Evolutionary conservation across 2,113 vertebrate genomes (phyloP).

Genomic region (Eonycteris spelaea): DNA sequence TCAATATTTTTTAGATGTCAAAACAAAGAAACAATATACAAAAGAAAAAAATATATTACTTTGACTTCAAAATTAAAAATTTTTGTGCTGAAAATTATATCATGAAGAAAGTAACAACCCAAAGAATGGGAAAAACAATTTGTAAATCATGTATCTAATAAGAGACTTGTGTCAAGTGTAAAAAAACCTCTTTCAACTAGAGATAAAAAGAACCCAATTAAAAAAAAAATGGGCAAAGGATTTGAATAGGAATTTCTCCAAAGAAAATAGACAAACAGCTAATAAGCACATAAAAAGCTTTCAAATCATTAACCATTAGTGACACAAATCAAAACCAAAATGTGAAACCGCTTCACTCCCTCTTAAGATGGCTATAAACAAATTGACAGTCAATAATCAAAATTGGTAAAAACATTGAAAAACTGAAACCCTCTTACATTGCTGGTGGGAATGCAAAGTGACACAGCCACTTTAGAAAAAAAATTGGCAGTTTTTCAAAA

Average conservation of each 20-base stretch:
- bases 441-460: background rate
- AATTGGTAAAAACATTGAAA: background rate
- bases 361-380: background rate
- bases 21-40: background rate
- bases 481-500: background rate
- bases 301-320: background rate
- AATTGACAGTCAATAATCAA: background rate
- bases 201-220: background rate
- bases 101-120: background rate
- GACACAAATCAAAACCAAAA: constrained; percentile 25
- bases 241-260: background rate
- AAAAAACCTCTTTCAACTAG: background rate
- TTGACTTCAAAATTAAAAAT: background rate
- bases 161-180: background rate
- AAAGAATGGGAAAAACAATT: background rate
- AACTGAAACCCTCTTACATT: background rate
- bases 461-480: background rate
- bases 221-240: background rate
- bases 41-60: background rate
- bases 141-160: background rate
- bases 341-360: background rate
- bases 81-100: background rate
- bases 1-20: background rate
- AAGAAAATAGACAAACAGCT: background rate
- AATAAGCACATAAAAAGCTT: background rate